phyloP scores from a whole-genome alignment of 1,140 invertebrate species.

The Mya arenaria region DNA sequence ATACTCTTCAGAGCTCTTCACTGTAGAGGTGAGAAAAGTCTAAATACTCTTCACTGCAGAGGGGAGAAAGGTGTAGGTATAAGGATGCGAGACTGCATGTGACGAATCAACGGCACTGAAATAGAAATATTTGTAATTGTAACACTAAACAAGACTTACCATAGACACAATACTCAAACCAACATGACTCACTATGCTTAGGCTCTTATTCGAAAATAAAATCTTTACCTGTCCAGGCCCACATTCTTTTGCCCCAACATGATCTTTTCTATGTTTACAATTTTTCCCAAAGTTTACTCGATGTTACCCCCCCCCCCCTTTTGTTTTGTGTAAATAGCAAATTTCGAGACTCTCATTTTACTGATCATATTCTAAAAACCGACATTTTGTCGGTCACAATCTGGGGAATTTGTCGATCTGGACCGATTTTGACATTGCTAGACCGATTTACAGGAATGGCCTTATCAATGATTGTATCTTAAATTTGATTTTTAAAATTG shows the following conservation, averaged over 20 bases:
- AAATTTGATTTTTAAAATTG: too few relatives aligned
- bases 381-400: too few relatives aligned
- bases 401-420: too few relatives aligned
- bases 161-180: neutral
- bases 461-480: too few relatives aligned
- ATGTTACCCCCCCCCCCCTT: neutral
- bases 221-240: neutral
- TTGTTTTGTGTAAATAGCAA: too few relatives aligned
- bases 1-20: too few relatives aligned
- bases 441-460: too few relatives aligned
- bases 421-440: too few relatives aligned
- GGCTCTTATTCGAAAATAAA: neutral
- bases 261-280: neutral
- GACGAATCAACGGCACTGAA: slow-evolving; percentile 93
- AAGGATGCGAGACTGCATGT: slow-evolving; percentile 97
- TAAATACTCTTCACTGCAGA: slow-evolving; percentile 87
- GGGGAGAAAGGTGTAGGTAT: slow-evolving; percentile 95
- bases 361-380: too few relatives aligned
- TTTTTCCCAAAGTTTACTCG: neutral
- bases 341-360: too few relatives aligned
- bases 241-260: neutral
- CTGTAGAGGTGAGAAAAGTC: too few relatives aligned
- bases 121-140: slow-evolving; percentile 57
- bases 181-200: neutral
- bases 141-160: neutral